Conservation (phyloP, 2,113 vertebrate species). For the Semnopithecus entellus region DNA sequence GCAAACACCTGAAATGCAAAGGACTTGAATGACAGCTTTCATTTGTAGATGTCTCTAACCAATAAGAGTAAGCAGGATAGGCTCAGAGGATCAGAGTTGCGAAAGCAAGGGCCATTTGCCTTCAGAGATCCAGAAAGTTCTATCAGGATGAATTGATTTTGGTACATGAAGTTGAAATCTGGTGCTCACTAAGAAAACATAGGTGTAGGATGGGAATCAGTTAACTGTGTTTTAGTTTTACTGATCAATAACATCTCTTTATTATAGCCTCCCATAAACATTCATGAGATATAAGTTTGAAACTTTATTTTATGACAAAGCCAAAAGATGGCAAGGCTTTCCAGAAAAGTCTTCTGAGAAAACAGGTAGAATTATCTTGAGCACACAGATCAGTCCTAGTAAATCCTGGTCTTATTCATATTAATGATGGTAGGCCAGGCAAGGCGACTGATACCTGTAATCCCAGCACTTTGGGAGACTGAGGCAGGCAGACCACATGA, state of each 20-base stretch:
- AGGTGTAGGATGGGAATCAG: not conserved
- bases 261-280: not conserved
- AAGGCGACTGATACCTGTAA: no score
- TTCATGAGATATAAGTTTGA: conserved; percentile 25
- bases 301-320: conserved; percentile 43
- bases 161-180: not conserved
- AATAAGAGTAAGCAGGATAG: not conserved
- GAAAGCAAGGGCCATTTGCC: not conserved
- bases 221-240: conserved; percentile 55
- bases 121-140: not conserved
- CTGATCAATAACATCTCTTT: conserved; percentile 45
- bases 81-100: not conserved
- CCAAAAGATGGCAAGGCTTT: not conserved
- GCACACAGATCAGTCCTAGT: conserved; percentile 30
- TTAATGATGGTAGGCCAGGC: not conserved
- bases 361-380: conserved; percentile 26
- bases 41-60: not conserved
- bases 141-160: not conserved
- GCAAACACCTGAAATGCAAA: not conserved
- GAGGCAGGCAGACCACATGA: no score
- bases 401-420: not conserved
- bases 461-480: no score
- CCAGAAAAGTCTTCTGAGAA: conserved; percentile 20
- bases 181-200: not conserved
- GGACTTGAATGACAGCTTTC: not conserved